Base-by-base conservation (phyloP, 2,113 vertebrate species). In the Neopipo cinnamomea region DNA sequence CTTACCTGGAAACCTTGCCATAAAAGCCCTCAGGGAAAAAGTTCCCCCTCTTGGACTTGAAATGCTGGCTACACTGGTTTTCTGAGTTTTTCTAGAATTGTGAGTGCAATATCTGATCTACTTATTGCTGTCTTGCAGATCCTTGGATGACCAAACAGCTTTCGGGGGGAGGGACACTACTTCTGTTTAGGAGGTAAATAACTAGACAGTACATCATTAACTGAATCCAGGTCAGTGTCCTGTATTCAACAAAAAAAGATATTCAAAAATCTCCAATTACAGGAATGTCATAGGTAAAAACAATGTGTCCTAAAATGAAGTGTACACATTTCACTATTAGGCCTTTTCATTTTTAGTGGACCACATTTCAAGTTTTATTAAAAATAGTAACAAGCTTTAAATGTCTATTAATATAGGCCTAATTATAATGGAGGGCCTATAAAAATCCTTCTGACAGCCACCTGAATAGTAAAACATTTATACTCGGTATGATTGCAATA, bases 381-480 rank as follows among this genome's bases (percentile, higher is more conserved):
- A 96, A 97, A 97, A 96, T 92, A 65, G 91, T 92, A 91, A 82
- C 94, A 80, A 95, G 75, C 89, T 96, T 97, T 96, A 98, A 97
- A 94, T 96, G 81, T 77, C 94, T 96, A 85, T 96, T 97, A 97
- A 96, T 86, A 24, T 92, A 93, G 95, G 74, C 63, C 94, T 97
- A 97, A 97, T 98, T 97, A 95, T 95, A 98, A 97, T 90, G 52
- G 58, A 97, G 97, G 92, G 39, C 50, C 93, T 97, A 93, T 97
- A 97, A 97, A 97, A 97, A 89, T 95, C 79, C 83, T 83, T 97
- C 65, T 70, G 78, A 97, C 88, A 97, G 86, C 70, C 83, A 95
- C 86, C 92, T 65, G 87, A 97, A 96, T 94, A 97, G 92, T 86
- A 96, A 98, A 98, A 97, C 87, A 97, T 94, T 98, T 96, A 96